Conservation (phyloP, 2,113 vertebrate genomes). For the Aspiorhynchus laticeps region DNA sequence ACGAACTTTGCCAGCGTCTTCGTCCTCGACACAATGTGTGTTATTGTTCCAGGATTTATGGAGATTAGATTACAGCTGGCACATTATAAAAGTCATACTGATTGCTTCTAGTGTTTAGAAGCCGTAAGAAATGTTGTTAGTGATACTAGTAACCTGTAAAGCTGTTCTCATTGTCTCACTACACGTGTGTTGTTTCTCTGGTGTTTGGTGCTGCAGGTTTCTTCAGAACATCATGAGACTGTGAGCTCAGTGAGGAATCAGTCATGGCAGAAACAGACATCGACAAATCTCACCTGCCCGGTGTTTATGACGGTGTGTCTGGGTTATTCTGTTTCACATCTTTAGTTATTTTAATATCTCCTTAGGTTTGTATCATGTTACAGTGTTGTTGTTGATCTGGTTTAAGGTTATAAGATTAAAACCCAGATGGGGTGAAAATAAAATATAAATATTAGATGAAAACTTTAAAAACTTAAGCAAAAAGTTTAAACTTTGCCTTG, state of each 20-base stretch:
- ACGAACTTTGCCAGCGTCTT: neutral
- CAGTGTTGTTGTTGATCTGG: too few species aligned
- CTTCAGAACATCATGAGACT: conserved; percentile 23
- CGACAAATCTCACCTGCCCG: conserved; percentile 58
- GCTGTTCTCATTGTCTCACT: neutral
- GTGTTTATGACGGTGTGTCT: conserved; percentile 55
- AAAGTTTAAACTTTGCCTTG: neutral
- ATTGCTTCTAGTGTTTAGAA: neutral
- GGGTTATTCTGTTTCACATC: neutral
- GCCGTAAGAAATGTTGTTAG: neutral
- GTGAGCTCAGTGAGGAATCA: conserved; percentile 4
- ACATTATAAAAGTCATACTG: neutral
- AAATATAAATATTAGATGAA: too few species aligned
- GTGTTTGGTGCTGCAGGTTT: conserved; percentile 13
- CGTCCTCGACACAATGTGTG: conserved; percentile 1
- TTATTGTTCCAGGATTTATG: conserved; percentile 12
- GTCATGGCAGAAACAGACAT: conserved; percentile 58
- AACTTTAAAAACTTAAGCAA: too few species aligned
- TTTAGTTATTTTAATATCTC: neutral
- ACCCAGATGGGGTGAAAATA: too few species aligned
- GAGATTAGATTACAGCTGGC: conserved; percentile 1
- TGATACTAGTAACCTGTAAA: neutral
- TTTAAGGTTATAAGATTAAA: too few species aligned
- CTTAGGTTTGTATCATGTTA: neutral
- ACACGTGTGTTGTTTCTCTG: neutral